Conservation (phyloP, 2,888 invertebrate species). For the Neria commutata region DNA sequence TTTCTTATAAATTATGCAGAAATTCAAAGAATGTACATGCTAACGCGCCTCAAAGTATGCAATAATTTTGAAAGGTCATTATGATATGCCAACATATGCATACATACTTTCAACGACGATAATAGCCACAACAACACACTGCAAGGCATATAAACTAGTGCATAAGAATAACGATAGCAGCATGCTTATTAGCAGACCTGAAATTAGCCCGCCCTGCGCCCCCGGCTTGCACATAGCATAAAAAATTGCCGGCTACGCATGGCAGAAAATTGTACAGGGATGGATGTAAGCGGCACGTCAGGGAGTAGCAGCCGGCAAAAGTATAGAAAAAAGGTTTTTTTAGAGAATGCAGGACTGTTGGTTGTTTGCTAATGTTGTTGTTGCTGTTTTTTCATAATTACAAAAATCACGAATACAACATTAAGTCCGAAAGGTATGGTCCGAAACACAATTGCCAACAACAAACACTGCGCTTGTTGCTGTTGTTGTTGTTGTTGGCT, state of each 20-base stretch:
- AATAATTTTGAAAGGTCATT: slow-evolving; percentile 17
- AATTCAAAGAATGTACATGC: background rate
- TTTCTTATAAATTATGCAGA: no score
- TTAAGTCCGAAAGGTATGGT: slow-evolving; percentile 26
- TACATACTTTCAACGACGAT: slow-evolving; percentile 31
- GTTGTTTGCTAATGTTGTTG: slow-evolving; percentile 15
- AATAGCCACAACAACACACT: slow-evolving; percentile 17
- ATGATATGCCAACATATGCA: background rate
- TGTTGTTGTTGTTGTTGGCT: no score
- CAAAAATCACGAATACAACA: slow-evolving; percentile 49
- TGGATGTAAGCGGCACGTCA: no score
- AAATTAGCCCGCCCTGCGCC: slow-evolving; percentile 20
- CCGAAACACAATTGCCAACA: slow-evolving; percentile 41
- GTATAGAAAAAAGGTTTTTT: slow-evolving; percentile 10
- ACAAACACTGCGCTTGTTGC: slow-evolving; percentile 14
- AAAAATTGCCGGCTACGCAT: slow-evolving; percentile 21
- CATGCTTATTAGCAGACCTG: slow-evolving; percentile 25
- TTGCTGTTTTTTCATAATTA: slow-evolving; percentile 50
- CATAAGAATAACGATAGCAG: no score
- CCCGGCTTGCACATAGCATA: no score
- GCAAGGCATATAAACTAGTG: slow-evolving; percentile 19
- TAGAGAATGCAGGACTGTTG: slow-evolving; percentile 20
- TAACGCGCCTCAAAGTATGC: slow-evolving; percentile 40
- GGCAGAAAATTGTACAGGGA: no score
- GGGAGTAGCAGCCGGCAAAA: slow-evolving; percentile 5